Percentiles rank a stretch among this genome's conserved stretches.
phyloP scores from a whole-genome alignment of 2,113 vertebrate species.

The Zosterops japonicus region DNA sequence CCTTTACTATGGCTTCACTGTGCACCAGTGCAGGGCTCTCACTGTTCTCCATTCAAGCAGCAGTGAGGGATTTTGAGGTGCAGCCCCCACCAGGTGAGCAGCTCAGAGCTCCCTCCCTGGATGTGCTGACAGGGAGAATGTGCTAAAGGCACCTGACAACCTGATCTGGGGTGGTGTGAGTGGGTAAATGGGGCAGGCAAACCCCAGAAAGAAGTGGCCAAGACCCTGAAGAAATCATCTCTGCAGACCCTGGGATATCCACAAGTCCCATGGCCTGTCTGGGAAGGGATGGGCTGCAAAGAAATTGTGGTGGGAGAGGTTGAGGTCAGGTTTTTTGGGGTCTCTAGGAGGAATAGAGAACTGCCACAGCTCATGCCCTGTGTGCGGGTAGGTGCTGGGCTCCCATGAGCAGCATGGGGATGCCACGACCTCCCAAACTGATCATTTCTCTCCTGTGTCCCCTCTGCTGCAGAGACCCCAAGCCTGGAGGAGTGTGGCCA shows the following conservation, averaged over 20 bases:
- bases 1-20: neutral
- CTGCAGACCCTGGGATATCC: neutral
- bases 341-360: neutral
- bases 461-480: conserved; percentile 65
- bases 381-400: neutral
- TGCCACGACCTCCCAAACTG: accelerated
- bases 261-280: accelerated
- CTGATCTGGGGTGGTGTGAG: neutral
- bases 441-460: neutral
- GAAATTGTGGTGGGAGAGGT: neutral
- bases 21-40: neutral
- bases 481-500: conserved; percentile 79
- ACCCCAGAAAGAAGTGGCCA: neutral
- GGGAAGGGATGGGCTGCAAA: neutral
- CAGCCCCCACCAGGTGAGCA: neutral
- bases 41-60: neutral
- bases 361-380: neutral
- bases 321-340: neutral
- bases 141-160: neutral
- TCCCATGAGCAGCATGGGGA: neutral
- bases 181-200: neutral
- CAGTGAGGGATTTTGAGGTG: neutral
- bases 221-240: neutral
- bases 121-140: neutral
- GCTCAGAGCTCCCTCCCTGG: neutral